These are phyloP conservation scores for Macaria liturata DNA, from an alignment of 2,888 invertebrate genomes.

Conservation along the genomic window DNA sequence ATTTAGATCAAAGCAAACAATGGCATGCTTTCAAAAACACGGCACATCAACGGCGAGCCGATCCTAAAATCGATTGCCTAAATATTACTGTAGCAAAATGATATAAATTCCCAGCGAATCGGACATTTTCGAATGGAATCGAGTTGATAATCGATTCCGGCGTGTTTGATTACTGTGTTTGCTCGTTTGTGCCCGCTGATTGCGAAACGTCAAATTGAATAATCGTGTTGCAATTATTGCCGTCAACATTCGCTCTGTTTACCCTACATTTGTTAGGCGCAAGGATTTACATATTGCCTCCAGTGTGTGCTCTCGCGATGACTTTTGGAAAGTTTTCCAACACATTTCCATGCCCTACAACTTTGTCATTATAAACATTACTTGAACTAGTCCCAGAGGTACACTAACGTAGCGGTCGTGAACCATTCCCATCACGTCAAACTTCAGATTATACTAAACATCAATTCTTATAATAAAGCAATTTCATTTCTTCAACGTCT, in stretches of 20 bases:
- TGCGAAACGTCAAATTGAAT: slow-evolving; percentile 79
- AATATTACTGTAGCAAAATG: slow-evolving; percentile 25
- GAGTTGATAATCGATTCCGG: slow-evolving; percentile 72
- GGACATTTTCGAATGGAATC: slow-evolving; percentile 52
- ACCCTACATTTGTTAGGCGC: slow-evolving; percentile 53
- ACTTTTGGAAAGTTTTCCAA: slow-evolving; percentile 14
- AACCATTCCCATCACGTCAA: slow-evolving; percentile 3
- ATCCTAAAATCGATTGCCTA: slow-evolving; percentile 24
- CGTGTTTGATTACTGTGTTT: slow-evolving; percentile 75
- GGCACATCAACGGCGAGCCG: slow-evolving; percentile 17
- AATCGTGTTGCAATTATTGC: slow-evolving; percentile 72
- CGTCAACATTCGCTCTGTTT: slow-evolving; percentile 61
- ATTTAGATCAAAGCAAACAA: slow-evolving; percentile 13
- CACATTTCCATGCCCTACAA: no score
- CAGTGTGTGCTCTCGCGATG: slow-evolving; percentile 9
- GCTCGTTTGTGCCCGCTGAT: slow-evolving; percentile 77
- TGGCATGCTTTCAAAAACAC: slow-evolving; percentile 18
- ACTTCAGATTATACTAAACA: slow-evolving; percentile 10
- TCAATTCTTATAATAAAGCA: slow-evolving; percentile 10
- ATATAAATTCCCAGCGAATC: slow-evolving; percentile 33
- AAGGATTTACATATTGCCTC: slow-evolving; percentile 49
- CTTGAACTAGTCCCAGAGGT: neutral
- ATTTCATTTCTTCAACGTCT: slow-evolving; percentile 16
- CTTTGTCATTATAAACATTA: no score
- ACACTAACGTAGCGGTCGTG: neutral